Conservation (phyloP, 1,140 invertebrate species). For the Caenorhabditis latens region DNA sequence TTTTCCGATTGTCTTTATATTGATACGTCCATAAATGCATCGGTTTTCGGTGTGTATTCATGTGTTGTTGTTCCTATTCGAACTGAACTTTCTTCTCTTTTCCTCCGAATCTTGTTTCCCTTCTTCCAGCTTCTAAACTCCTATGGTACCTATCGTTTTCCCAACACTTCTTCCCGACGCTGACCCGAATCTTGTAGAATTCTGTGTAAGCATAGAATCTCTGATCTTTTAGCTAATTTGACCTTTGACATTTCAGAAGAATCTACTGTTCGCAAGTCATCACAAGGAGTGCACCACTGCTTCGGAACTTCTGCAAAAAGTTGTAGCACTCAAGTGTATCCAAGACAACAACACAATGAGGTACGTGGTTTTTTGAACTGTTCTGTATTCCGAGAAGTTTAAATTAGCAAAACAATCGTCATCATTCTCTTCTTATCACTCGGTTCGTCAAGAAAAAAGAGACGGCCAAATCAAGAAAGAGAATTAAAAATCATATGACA, state of each 20-base stretch:
- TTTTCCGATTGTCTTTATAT: conserved; percentile 21
- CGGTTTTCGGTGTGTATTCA: neutral
- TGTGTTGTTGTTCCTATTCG: neutral
- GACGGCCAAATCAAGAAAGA: neutral
- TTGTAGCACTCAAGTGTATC: conserved; percentile 37
- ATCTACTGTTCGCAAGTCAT: neutral
- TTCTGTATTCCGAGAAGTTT: neutral
- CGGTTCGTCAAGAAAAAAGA: neutral
- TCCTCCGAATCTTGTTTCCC: neutral
- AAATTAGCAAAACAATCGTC: neutral
- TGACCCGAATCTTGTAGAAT: conserved; percentile 12
- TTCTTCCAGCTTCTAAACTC: neutral
- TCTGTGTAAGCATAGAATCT: conserved; percentile 1
- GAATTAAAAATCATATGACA: conserved; percentile 31
- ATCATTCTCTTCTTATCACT: neutral
- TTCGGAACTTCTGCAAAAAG: conserved; percentile 15
- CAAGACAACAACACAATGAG: conserved; percentile 6
- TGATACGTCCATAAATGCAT: conserved; percentile 42
- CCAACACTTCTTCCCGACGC: conserved; percentile 3
- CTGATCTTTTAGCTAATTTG: neutral
- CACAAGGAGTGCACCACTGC: conserved; percentile 4
- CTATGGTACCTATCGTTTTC: neutral
- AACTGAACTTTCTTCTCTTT: neutral
- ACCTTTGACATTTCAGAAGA: neutral
- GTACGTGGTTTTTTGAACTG: neutral